These are phyloP conservation scores for Brachynemurus nebulosus DNA, from an alignment of 2,888 invertebrate species.

Conservation along the genomic window DNA sequence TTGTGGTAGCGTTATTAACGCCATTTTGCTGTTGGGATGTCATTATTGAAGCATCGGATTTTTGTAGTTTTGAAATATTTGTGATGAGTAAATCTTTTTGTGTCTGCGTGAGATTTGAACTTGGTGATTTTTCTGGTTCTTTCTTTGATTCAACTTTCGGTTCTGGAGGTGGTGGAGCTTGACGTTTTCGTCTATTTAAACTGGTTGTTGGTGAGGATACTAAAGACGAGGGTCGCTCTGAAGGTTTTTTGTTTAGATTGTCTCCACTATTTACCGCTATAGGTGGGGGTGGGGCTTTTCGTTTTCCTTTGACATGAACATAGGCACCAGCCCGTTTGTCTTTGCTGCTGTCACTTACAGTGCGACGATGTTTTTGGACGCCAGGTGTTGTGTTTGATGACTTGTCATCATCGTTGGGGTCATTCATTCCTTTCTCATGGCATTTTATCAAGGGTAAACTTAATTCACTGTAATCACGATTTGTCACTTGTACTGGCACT, in stretches of 20 bases:
- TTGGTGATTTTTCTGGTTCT: too few species aligned
- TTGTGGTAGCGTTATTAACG: conserved; percentile 17
- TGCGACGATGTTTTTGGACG: conserved; percentile 35
- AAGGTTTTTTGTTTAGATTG: conserved; percentile 9
- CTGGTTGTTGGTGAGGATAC: conserved; percentile 22
- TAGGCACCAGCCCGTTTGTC: conserved; percentile 41
- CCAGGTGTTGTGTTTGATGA: conserved; percentile 23
- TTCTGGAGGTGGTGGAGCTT: conserved; percentile 34
- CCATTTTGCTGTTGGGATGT: conserved; percentile 16
- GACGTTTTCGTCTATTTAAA: conserved; percentile 27
- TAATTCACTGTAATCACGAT: conserved; percentile 25
- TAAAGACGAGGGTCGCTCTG: background rate
- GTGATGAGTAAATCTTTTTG: conserved; percentile 8
- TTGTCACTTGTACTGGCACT: background rate
- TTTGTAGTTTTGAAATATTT: conserved; percentile 5
- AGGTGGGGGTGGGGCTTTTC: conserved; percentile 60
- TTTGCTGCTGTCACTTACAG: conserved; percentile 46
- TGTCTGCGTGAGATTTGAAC: conserved; percentile 6
- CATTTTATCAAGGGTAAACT: conserved; percentile 32
- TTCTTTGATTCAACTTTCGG: background rate
- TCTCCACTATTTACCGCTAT: conserved; percentile 17
- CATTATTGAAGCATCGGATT: background rate
- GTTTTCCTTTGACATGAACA: conserved; percentile 59
- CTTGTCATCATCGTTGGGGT: conserved; percentile 4
- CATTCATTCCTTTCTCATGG: conserved; percentile 18